Base-by-base conservation (phyloP, 2,113 vertebrate genomes). In the Morone saxatilis region DNA sequence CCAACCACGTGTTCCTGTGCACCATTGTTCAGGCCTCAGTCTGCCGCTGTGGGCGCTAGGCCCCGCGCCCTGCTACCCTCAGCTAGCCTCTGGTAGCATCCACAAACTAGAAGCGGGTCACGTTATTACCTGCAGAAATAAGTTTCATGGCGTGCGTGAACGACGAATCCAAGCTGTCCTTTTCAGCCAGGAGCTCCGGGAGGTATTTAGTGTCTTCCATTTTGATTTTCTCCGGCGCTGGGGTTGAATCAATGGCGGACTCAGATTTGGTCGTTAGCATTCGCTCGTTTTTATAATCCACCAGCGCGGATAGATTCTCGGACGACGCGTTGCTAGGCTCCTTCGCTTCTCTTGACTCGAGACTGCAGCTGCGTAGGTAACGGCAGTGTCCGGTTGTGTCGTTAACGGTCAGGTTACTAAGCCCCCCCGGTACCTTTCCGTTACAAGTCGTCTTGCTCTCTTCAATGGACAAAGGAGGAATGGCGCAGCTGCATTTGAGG, bases 201-300 rank as follows among this genome's bases (percentile, higher is more conserved):
- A 99, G 93, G 62, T 99, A 99, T 71, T 99, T 99, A 36, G 96
- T 96, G 91, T 99, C 98, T 95, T 98, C 97, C 97, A 97, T 97
- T 92, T 97, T 97, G 79, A 40, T 79, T 78, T 93, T 92, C 70
- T 88, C 89, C 53, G 81, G 69, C 9, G 68, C 74, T 1, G 69
- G 78, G 66, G n/a, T 91, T 0, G 83, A 66, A 22, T 78, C 84
- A 60, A 87, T 5, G 47, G 68, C 76, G 53, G 91, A 56, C 56
- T 89, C 83, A 1, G 48, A 3, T 2, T 2, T 53, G 80, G 16
- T 71, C 36, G 3, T 41, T 56, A 78, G 60, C 85, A 61, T 31
- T 77, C 41, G 53, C 20, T 12, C 65, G 11, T 17, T 40, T 40
- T 90, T 86, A 90, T 87, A 70, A 40, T 62, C 14, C 3, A 10